phyloP scores from a whole-genome alignment of 2,113 vertebrate species.

The Corythoichthys haematopterus region DNA sequence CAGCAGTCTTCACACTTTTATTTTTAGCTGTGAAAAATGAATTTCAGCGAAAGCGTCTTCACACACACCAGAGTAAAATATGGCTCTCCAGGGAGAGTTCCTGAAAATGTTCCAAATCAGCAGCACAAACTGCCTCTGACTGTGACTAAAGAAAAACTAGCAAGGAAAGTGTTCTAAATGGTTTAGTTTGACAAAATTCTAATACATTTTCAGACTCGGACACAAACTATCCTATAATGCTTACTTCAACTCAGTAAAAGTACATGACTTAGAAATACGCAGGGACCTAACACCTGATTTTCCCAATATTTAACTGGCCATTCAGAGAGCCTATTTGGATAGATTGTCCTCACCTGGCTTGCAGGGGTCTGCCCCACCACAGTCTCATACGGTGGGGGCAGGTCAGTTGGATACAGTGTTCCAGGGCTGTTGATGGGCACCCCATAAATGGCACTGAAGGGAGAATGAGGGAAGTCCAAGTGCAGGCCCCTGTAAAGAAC shows the following conservation, averaged over 20 bases:
- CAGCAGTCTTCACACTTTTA: slow-evolving; percentile 8
- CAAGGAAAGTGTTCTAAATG: neutral
- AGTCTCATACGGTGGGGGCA: slow-evolving; percentile 92
- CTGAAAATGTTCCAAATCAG: slow-evolving; percentile 1
- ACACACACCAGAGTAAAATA: slow-evolving; percentile 3
- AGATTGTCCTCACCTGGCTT: slow-evolving; percentile 78
- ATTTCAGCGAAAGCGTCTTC: slow-evolving; percentile 13
- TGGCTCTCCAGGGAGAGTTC: slow-evolving; percentile 6
- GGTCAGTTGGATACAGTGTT: slow-evolving; percentile 85
- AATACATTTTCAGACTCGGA: neutral
- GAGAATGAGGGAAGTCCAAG: slow-evolving; percentile 84
- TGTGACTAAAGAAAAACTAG: neutral
- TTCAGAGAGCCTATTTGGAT: neutral
- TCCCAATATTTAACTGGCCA: neutral
- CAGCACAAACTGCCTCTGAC: neutral
- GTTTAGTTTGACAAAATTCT: neutral
- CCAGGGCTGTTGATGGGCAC: slow-evolving; percentile 90
- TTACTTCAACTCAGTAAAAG: neutral
- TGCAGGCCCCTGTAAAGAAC: slow-evolving; percentile 78
- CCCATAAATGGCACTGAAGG: slow-evolving; percentile 86
- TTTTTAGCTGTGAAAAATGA: slow-evolving; percentile 36
- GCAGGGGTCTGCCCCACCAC: slow-evolving; percentile 81
- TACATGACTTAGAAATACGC: neutral
- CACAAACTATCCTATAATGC: neutral
- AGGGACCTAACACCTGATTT: neutral